Conservation (phyloP, 1,140 invertebrate genomes). For the Drosophila virilis region DNA sequence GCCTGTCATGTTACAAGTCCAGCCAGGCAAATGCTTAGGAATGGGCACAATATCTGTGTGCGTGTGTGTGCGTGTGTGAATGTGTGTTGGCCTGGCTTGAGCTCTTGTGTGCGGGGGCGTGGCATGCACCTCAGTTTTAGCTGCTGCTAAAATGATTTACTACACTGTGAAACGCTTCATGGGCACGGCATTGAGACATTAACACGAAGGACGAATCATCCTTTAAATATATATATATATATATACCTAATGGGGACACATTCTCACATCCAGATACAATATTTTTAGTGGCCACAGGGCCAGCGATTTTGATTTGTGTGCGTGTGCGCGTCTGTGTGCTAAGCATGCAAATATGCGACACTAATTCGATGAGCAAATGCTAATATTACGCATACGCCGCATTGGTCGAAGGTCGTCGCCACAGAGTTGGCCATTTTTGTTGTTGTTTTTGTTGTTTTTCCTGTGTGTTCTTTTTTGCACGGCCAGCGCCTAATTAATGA, state of each 20-base stretch:
- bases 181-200: constrained; percentile 81
- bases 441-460: background rate
- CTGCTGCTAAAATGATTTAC: constrained; percentile 75
- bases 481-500: constrained; percentile 73
- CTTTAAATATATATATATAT: constrained; percentile 1
- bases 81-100: constrained; percentile 6
- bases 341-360: constrained; percentile 46
- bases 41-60: background rate
- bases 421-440: constrained; percentile 8
- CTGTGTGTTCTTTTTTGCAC: constrained; percentile 1
- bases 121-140: constrained; percentile 61
- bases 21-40: constrained; percentile 18
- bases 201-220: constrained; percentile 60
- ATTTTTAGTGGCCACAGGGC: constrained; percentile 17
- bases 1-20: constrained; percentile 76
- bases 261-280: constrained; percentile 2
- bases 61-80: constrained; percentile 10
- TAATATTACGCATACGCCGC: constrained; percentile 53
- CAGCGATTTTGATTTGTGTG: constrained; percentile 21
- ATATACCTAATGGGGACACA: constrained; percentile 10
- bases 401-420: constrained; percentile 34
- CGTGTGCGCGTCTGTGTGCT: background rate
- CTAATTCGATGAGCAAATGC: constrained; percentile 46
- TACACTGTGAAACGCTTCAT: constrained; percentile 48
- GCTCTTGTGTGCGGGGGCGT: constrained; percentile 52